Percentiles rank a stretch among this genome's conserved stretches.
phyloP scores from a whole-genome alignment of 2,113 vertebrate species.

The Vulpes lagopus region DNA sequence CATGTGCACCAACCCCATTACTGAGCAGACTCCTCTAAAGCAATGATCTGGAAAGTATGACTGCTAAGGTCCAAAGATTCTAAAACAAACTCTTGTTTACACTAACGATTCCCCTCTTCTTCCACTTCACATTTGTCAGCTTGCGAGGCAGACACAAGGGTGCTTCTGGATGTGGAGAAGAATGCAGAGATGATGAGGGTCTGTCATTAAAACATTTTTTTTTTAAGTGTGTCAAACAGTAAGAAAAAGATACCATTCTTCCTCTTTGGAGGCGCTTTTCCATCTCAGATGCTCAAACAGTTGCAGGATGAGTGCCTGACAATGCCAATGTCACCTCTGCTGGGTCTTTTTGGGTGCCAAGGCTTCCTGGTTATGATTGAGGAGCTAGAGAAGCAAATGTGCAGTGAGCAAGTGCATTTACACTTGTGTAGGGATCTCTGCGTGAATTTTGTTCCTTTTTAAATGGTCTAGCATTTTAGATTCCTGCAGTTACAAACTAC shows the following conservation, averaged over 20 bases:
- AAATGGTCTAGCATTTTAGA: background rate
- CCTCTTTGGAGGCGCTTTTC: background rate
- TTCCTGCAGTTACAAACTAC: background rate
- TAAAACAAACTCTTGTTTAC: constrained; percentile 50
- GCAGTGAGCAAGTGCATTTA: background rate
- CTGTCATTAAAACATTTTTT: constrained; percentile 59
- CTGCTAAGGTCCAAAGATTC: constrained; percentile 27
- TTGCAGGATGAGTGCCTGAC: background rate
- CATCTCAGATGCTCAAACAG: background rate
- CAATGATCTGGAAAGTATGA: constrained; percentile 50
- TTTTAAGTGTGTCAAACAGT: background rate
- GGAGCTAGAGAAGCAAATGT: background rate
- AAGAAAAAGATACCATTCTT: constrained; percentile 40
- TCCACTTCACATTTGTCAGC: background rate
- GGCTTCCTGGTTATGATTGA: background rate
- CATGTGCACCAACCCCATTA: constrained; percentile 7
- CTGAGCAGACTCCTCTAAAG: background rate
- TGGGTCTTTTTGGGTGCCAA: background rate
- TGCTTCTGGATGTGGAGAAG: background rate
- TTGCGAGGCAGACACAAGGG: background rate
- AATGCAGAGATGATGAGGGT: background rate
- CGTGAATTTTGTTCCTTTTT: background rate
- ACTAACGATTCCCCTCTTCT: constrained; percentile 7
- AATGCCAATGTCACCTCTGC: background rate
- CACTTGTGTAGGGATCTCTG: background rate